These are phyloP conservation scores for Eupithecia subfuscata DNA, from an alignment of 2,888 invertebrate species.

Conservation along the genomic window DNA sequence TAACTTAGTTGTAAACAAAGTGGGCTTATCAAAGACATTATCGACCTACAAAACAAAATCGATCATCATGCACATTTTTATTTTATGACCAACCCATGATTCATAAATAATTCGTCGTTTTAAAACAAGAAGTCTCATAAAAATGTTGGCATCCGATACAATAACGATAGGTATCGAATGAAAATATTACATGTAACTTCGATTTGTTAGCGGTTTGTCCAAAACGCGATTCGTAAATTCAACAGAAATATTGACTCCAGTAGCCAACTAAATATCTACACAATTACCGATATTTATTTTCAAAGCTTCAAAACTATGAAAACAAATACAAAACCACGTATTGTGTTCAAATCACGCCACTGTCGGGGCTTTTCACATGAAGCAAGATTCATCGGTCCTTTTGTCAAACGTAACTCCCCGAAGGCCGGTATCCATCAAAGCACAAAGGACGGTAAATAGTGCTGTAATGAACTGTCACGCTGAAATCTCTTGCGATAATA, in stretches of 20 bases:
- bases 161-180: background rate
- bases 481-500: background rate
- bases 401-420: constrained; percentile 7
- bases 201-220: no score
- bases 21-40: background rate
- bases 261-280: background rate
- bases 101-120: background rate
- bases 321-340: constrained; percentile 17
- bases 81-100: background rate
- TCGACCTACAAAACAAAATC: background rate
- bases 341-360: constrained; percentile 9
- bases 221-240: no score
- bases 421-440: constrained; percentile 3
- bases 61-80: background rate
- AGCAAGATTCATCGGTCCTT: constrained; percentile 17
- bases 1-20: background rate
- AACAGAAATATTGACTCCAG: background rate
- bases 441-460: constrained; percentile 9
- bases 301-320: constrained; percentile 5
- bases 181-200: no score
- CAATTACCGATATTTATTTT: background rate
- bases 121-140: background rate
- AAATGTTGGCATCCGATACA: background rate
- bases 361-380: constrained; percentile 19
- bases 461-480: background rate